Conservation (phyloP, 2,888 invertebrate genomes). For the Tuta absoluta region DNA sequence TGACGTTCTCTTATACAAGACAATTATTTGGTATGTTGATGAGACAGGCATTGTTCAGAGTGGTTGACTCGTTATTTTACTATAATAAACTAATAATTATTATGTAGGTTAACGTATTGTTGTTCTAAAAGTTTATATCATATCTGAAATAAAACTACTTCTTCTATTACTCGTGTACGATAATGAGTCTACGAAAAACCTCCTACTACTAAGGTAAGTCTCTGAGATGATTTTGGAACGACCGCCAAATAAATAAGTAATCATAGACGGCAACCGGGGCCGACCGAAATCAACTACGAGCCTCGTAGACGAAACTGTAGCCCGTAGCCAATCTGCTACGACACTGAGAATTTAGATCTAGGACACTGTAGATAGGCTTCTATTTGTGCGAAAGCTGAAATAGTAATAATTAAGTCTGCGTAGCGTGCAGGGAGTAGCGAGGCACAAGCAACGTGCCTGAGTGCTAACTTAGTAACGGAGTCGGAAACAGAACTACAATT, state of each 20-base stretch:
- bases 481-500: neutral
- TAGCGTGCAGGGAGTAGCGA: neutral
- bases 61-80: too few relatives aligned
- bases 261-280: too few relatives aligned
- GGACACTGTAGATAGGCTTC: neutral
- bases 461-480: constrained; percentile 4
- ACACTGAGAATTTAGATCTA: neutral
- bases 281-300: neutral
- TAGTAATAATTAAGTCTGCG: neutral
- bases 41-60: neutral
- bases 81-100: too few relatives aligned
- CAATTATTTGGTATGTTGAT: neutral
- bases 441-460: neutral
- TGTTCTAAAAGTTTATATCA: too few relatives aligned
- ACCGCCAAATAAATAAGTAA: too few relatives aligned
- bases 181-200: too few relatives aligned
- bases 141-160: too few relatives aligned
- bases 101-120: too few relatives aligned
- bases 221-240: too few relatives aligned
- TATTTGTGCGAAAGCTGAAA: neutral
- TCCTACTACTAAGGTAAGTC: too few relatives aligned
- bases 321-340: neutral
- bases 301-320: neutral
- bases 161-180: too few relatives aligned
- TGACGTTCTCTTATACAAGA: neutral